phyloP scores from a whole-genome alignment of 2,888 invertebrate genomes.

The Malthinus flaveolus region DNA sequence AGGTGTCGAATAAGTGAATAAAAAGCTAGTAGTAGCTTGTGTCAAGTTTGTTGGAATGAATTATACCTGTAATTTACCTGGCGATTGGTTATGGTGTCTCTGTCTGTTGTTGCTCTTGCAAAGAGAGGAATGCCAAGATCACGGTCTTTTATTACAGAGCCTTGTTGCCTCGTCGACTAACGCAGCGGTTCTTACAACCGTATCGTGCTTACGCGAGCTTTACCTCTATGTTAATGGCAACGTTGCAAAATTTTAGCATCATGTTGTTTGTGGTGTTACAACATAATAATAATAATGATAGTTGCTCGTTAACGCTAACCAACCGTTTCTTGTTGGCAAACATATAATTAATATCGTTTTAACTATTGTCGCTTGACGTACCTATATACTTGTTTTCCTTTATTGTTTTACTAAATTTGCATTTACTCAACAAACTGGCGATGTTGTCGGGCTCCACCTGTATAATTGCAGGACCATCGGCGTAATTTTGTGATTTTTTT shows the following conservation, averaged over 20 bases:
- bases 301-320: constrained; percentile 35
- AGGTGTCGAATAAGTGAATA: too few species aligned
- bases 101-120: constrained; percentile 31
- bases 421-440: background rate
- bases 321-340: constrained; percentile 33
- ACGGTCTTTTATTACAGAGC: constrained; percentile 43
- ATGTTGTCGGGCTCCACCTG: background rate
- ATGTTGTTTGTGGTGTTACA: constrained; percentile 38
- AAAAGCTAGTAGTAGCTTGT: background rate
- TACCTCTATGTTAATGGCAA: constrained; percentile 35
- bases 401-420: background rate
- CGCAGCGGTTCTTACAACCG: constrained; percentile 38
- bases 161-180: constrained; percentile 39
- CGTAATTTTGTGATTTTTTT: too few species aligned
- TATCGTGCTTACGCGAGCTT: constrained; percentile 31
- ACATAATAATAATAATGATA: constrained; percentile 41
- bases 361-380: background rate
- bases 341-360: constrained; percentile 14
- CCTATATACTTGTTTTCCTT: background rate
- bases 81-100: constrained; percentile 37
- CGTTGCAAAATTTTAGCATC: constrained; percentile 29
- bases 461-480: too few species aligned
- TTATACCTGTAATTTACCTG: constrained; percentile 36
- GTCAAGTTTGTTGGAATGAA: constrained; percentile 34
- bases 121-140: constrained; percentile 51